A percentile compares a stretch with the other conserved stretches of the same genome.
Conservation (phyloP, 2,797 vertebrate genomes). For the Galagoides demidoff region DNA sequence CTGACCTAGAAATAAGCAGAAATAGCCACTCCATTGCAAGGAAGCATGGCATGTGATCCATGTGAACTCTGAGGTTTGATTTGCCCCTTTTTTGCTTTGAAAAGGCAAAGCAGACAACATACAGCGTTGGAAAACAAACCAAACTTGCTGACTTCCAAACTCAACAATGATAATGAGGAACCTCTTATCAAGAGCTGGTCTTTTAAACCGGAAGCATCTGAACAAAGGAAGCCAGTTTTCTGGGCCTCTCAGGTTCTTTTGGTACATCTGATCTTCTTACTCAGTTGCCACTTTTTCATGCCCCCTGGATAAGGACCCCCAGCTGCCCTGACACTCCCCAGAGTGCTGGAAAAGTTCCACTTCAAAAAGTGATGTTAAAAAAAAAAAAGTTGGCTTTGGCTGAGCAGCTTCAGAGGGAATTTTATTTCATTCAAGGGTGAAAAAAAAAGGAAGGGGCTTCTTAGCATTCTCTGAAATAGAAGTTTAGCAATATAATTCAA, state of each 20-base stretch:
- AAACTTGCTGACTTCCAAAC: slow-evolving; percentile 65
- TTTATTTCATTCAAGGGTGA: slow-evolving; percentile 41
- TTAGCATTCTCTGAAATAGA: neutral
- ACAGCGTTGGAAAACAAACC: slow-evolving; percentile 62
- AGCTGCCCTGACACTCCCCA: neutral
- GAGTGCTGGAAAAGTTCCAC: slow-evolving; percentile 25
- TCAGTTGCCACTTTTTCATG: slow-evolving; percentile 14
- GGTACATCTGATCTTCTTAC: neutral
- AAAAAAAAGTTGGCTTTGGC: slow-evolving; percentile 55
- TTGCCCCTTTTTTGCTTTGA: slow-evolving; percentile 1
- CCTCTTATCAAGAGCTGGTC: slow-evolving; percentile 50
- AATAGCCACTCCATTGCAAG: neutral
- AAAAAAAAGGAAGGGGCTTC: slow-evolving; percentile 29
- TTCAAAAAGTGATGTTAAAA: slow-evolving; percentile 37
- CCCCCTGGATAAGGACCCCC: neutral
- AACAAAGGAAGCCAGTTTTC: slow-evolving; percentile 67
- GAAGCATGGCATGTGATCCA: neutral
- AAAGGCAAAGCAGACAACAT: slow-evolving; percentile 32
- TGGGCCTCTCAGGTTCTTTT: neutral
- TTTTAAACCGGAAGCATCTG: slow-evolving; percentile 50
- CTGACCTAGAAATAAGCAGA: neutral
- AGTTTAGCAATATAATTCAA: neutral
- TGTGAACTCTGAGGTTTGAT: neutral
- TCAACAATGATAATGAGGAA: slow-evolving; percentile 44
- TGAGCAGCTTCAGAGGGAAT: slow-evolving; percentile 30